Base-by-base conservation (phyloP, 2,113 vertebrate species). In the Ictalurus furcatus region DNA sequence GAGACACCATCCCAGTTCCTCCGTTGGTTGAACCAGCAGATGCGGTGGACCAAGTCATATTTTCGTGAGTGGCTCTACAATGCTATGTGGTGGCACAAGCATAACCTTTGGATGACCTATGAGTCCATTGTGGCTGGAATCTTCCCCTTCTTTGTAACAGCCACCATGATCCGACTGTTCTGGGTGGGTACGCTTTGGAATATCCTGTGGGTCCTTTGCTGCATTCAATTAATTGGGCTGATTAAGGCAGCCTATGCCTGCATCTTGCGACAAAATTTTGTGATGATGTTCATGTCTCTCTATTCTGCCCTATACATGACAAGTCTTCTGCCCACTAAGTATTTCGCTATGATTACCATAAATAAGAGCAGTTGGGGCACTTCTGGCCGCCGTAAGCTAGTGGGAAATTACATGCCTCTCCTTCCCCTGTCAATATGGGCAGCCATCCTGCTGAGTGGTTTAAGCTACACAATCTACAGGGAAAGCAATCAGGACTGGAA, bases 61-160 rank as follows among this genome's bases (percentile, higher is more conserved):
- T 98, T 98, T 92, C 96, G 97, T 0, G 97, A 98, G 91, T 98
- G 97, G 97, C 96, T 98, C 56, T 98, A 95, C 94, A 98, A 98
- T 6, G 95, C 97, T 28, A 95, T 98, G 92, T 98, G 97, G 97
- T 98, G 97, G 97, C 97, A 98, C 92, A 98, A 97, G 90, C 97
- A 98, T 90, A 95, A 96, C 89, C 95, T 97, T 1, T 98, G 97
- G 97, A 98, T 98, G 97, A 97, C 97, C 73, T 98, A 98, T 2
- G 97, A 98, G 93, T 96, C 97, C 19, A 96, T 98, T 28, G 95
- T 98, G 37, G 95, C 97, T 0, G 97, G 97, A 1, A 92, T 98
- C 76, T 98, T 98, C 91, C 97, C 97, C 0, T 98, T 98, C 92
- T 97, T 98, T 34, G 97, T 98, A 91, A 97, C 97, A 0, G 96